These are phyloP conservation scores for Selene dorsalis DNA, from an alignment of 2,797 vertebrate genomes.

Conservation along the genomic window DNA sequence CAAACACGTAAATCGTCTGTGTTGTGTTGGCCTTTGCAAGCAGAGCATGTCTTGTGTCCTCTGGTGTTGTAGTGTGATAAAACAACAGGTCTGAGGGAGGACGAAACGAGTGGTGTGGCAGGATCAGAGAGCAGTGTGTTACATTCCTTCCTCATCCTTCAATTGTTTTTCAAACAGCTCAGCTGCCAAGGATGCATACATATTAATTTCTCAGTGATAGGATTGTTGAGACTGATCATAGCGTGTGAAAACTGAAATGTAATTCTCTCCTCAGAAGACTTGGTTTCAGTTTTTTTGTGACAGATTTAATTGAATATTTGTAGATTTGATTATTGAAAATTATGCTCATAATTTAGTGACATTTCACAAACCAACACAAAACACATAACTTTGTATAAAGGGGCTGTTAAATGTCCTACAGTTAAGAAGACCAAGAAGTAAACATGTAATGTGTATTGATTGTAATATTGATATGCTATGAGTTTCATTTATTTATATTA, in stretches of 20 bases:
- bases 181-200: neutral
- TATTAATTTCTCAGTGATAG: neutral
- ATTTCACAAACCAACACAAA: slow-evolving; percentile 7
- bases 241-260: neutral
- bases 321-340: neutral
- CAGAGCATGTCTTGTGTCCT: slow-evolving; percentile 69
- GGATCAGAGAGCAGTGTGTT: slow-evolving; percentile 60
- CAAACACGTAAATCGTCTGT: slow-evolving; percentile 7
- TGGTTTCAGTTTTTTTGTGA: neutral
- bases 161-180: slow-evolving; percentile 25
- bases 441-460: slow-evolving; percentile 15
- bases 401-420: neutral
- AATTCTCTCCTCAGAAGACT: neutral
- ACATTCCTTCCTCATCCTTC: slow-evolving; percentile 64
- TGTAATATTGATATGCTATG: slow-evolving; percentile 7
- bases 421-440: neutral
- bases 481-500: slow-evolving; percentile 6
- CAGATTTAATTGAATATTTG: neutral
- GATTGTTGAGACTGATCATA: neutral
- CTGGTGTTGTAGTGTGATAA: slow-evolving; percentile 75
- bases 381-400: neutral
- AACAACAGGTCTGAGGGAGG: slow-evolving; percentile 73
- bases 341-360: neutral
- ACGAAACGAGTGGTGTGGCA: slow-evolving; percentile 61
- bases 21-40: slow-evolving; percentile 40